These are phyloP conservation scores for Python bivittatus DNA, from an alignment of 2,113 vertebrate genomes.

Conservation along the genomic window DNA sequence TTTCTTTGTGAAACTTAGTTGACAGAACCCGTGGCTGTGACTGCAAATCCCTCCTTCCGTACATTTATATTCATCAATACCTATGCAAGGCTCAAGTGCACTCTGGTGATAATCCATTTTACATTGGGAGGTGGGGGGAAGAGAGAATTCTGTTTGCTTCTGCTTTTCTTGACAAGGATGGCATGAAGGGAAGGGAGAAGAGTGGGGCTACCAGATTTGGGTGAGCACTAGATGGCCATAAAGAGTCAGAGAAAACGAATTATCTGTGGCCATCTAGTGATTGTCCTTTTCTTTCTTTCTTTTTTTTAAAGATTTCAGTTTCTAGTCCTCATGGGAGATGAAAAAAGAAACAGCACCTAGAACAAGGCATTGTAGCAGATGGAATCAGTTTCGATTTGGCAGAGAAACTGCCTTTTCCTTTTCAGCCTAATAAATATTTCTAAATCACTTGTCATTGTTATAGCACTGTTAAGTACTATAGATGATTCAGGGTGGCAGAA, in stretches of 20 bases:
- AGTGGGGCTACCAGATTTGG: neutral
- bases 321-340: neutral
- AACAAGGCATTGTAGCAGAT: neutral
- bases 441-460: neutral
- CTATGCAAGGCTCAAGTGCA: neutral
- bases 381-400: neutral
- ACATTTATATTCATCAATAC: neutral
- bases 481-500: neutral
- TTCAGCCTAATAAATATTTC: constrained; percentile 1
- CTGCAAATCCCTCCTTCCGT: neutral
- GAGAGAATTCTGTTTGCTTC: neutral
- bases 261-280: neutral
- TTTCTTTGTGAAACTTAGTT: neutral
- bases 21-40: neutral
- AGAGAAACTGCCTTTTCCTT: neutral
- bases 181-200: neutral
- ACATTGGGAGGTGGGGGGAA: too few relatives aligned
- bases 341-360: neutral
- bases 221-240: neutral
- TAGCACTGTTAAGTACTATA: neutral
- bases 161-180: neutral
- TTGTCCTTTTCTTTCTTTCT: too few relatives aligned
- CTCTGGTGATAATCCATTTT: neutral
- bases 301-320: neutral
- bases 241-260: neutral